Percentiles rank a stretch among this genome's conserved stretches.
These are phyloP conservation scores for Hydraecia micacea DNA, from an alignment of 2,888 invertebrate genomes.

Conservation along the genomic window DNA sequence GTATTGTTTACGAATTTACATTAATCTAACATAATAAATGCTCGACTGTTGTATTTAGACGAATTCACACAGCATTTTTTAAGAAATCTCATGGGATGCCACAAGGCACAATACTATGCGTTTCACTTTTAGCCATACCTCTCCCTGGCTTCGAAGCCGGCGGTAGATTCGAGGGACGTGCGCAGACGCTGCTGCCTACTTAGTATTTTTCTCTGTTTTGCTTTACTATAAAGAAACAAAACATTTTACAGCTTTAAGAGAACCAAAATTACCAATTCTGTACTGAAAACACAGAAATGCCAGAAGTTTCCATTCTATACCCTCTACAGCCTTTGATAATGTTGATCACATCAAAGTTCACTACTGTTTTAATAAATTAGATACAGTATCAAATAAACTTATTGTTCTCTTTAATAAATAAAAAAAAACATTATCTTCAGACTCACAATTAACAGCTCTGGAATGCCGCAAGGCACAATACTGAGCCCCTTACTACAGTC, in stretches of 20 bases:
- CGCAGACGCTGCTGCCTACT: constrained; percentile 93
- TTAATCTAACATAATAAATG: neutral
- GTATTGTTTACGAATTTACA: neutral
- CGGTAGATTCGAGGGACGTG: constrained; percentile 94
- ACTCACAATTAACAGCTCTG: neutral
- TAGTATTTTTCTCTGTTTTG: neutral
- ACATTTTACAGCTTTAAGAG: neutral
- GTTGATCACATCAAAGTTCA: neutral
- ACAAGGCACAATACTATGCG: constrained; percentile 20
- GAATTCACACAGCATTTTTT: neutral
- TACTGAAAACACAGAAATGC: neutral
- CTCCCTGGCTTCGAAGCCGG: constrained; percentile 92
- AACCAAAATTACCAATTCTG: neutral
- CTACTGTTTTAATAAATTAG: neutral
- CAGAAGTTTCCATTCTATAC: neutral
- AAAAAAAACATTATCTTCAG: neutral
- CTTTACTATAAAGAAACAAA: neutral
- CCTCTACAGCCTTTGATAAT: neutral
- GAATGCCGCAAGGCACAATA: constrained; percentile 36
- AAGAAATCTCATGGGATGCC: neutral
- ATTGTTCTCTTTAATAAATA: neutral
- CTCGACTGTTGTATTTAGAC: neutral
- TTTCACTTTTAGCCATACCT: neutral
- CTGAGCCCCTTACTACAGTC: neutral
- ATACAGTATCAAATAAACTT: neutral